phyloP scores from a whole-genome alignment of 2,888 invertebrate species.

The Malthinus flaveolus region DNA sequence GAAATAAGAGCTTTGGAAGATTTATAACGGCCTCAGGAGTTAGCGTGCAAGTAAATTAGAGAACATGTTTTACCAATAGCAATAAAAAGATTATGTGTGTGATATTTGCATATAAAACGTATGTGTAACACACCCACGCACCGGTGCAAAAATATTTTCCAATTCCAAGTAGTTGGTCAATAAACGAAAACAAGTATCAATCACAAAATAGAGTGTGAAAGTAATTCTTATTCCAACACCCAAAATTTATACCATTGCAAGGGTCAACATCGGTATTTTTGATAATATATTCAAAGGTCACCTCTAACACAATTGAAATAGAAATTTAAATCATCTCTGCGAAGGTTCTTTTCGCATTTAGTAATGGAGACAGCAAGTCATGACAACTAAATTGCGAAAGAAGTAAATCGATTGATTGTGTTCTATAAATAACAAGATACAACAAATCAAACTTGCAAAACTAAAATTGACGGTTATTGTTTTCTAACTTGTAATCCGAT shows the following conservation, averaged over 20 bases:
- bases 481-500: constrained; percentile 26
- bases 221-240: background rate
- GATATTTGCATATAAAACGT: constrained; percentile 34
- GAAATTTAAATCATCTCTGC: constrained; percentile 23
- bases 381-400: constrained; percentile 37
- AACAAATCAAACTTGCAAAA: constrained; percentile 36
- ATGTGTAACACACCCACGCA: constrained; percentile 25
- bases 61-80: constrained; percentile 24
- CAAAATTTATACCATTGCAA: background rate
- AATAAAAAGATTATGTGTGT: constrained; percentile 28
- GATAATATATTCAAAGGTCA: constrained; percentile 22
- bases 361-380: constrained; percentile 34
- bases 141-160: constrained; percentile 9
- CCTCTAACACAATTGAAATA: constrained; percentile 17
- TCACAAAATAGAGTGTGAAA: constrained; percentile 14
- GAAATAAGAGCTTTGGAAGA: constrained; percentile 30
- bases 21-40: constrained; percentile 27
- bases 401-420: constrained; percentile 26
- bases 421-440: constrained; percentile 29
- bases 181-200: constrained; percentile 9
- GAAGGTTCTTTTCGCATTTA: constrained; percentile 25
- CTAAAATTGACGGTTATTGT: constrained; percentile 27
- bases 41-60: constrained; percentile 27
- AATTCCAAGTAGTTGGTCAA: constrained; percentile 16
- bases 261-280: constrained; percentile 2